Conservation (phyloP, 1,140 invertebrate genomes). For the Fopius arisanus region DNA sequence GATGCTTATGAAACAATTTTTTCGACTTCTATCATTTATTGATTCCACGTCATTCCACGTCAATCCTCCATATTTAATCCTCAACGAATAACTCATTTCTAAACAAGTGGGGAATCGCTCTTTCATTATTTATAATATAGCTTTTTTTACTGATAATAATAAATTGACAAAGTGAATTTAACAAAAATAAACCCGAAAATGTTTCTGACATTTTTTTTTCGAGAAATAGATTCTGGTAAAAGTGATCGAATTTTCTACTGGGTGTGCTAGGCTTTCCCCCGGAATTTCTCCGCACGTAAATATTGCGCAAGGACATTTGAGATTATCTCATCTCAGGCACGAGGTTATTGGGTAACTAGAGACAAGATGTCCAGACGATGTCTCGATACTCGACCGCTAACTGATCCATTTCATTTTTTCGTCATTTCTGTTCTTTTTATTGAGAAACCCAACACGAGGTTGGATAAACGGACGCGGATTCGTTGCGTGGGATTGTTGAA, state of each 20-base stretch:
- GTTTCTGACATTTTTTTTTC: too few species aligned
- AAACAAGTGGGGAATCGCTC: too few species aligned
- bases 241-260: too few species aligned
- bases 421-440: background rate
- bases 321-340: background rate
- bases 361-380: background rate
- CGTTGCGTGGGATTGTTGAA: background rate
- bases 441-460: background rate
- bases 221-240: too few species aligned
- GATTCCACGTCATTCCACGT: background rate
- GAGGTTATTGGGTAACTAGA: background rate
- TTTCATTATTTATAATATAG: too few species aligned
- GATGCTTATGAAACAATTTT: constrained; percentile 55
- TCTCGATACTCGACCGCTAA: background rate
- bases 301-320: too few species aligned
- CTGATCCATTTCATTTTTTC: background rate
- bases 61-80: too few species aligned
- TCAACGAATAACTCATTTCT: too few species aligned
- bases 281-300: too few species aligned
- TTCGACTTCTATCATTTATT: background rate
- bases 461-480: background rate
- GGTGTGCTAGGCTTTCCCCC: too few species aligned
- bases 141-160: too few species aligned
- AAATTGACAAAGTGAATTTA: background rate
- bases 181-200: too few species aligned